These are phyloP conservation scores for Pelobates cultripes DNA, from an alignment of 2,797 vertebrate species.

Conservation along the genomic window DNA sequence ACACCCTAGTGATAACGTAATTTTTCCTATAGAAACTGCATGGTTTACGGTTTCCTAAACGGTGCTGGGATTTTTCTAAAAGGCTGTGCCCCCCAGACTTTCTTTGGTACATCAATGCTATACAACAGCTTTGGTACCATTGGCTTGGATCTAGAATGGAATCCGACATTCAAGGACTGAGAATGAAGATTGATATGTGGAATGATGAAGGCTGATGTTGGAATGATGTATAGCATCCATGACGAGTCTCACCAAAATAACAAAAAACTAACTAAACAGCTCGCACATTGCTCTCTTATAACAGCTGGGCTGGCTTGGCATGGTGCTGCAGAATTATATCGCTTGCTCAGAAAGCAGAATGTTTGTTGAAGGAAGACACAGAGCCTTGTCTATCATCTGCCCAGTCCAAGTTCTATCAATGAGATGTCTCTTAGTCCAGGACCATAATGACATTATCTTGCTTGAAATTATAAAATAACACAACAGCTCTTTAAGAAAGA, in stretches of 20 bases:
- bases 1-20: no score
- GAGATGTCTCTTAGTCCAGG: constrained; percentile 79
- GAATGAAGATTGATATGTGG: not conserved
- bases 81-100: no score
- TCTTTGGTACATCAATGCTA: no score
- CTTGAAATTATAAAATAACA: constrained; percentile 71
- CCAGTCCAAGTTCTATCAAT: constrained; percentile 72
- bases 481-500: constrained; percentile 62
- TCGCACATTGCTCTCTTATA: constrained; percentile 50
- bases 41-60: no score
- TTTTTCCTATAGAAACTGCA: no score
- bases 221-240: not conserved
- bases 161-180: no score
- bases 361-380: constrained; percentile 70
- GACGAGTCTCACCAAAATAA: not conserved
- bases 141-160: no score
- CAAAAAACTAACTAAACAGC: no score
- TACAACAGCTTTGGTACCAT: no score
- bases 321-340: constrained; percentile 73
- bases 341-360: constrained; percentile 59
- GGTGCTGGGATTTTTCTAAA: no score
- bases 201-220: not conserved
- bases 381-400: constrained; percentile 74
- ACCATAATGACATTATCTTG: constrained; percentile 65
- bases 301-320: constrained; percentile 78